Evolutionary conservation across 2,888 invertebrate species (phyloP).

Genomic region (Electrophaes corylata): DNA sequence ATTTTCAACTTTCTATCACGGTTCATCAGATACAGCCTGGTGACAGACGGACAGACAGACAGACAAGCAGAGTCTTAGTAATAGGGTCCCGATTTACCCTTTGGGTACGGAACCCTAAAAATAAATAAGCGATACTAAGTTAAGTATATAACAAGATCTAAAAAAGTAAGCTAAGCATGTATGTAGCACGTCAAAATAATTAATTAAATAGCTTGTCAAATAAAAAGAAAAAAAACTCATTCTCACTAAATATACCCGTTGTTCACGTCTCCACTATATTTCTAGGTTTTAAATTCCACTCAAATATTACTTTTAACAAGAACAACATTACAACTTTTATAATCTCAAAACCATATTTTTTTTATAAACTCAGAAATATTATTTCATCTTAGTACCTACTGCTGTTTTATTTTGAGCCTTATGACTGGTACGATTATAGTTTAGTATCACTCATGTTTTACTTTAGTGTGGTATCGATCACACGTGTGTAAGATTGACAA

Average conservation of each 20-base stretch:
- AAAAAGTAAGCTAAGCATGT: too few species aligned
- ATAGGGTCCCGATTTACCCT: too few species aligned
- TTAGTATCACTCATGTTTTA: constrained; percentile 32
- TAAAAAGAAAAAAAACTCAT: too few species aligned
- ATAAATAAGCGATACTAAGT: too few species aligned
- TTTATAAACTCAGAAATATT: not conserved
- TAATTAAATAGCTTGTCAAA: too few species aligned
- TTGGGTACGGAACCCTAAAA: too few species aligned
- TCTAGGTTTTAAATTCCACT: constrained; percentile 1
- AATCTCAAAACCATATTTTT: constrained; percentile 10
- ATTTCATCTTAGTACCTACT: constrained; percentile 16
- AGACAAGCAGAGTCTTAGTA: too few species aligned
- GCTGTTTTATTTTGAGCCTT: constrained; percentile 34
- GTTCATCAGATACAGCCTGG: too few species aligned
- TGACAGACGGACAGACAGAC: too few species aligned
- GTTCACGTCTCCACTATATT: not conserved
- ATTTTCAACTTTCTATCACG: too few species aligned
- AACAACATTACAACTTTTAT: constrained; percentile 21
- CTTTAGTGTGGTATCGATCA: constrained; percentile 24
- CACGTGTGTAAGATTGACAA: constrained; percentile 14
- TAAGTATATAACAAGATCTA: too few species aligned
- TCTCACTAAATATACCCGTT: not conserved
- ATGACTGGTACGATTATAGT: constrained; percentile 29
- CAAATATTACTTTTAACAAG: constrained; percentile 5
- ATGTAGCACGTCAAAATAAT: too few species aligned